Percentiles rank a stretch among this genome's conserved stretches.
Conservation (phyloP, 2,888 invertebrate genomes). For the Allolobophora icterica region DNA sequence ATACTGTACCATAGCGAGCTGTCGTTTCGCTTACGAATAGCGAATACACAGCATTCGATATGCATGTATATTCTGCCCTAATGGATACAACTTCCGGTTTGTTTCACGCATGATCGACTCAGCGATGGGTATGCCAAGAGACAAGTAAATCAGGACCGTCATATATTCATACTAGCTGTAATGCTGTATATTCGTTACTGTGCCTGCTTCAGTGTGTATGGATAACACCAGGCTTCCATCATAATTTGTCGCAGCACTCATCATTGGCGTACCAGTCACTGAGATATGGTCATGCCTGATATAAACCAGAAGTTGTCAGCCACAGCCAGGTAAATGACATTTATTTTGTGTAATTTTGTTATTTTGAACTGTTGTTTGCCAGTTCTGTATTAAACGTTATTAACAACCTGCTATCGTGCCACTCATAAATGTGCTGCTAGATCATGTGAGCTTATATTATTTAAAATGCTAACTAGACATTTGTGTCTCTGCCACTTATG, state of each 20-base stretch:
- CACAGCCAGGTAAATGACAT: slow-evolving; percentile 17
- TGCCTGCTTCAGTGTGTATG: slow-evolving; percentile 5
- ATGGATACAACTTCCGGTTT: slow-evolving; percentile 17
- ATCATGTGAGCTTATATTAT: neutral
- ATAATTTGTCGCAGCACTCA: neutral
- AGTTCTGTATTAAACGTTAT: neutral
- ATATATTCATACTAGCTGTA: neutral
- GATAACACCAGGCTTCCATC: slow-evolving; percentile 17
- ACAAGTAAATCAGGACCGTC: neutral
- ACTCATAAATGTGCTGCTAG: neutral
- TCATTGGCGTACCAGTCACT: neutral
- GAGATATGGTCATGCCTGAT: slow-evolving; percentile 17
- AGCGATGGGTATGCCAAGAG: slow-evolving; percentile 17
- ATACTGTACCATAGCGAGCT: neutral
- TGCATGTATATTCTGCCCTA: neutral
- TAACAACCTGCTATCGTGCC: neutral
- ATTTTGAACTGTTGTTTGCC: neutral
- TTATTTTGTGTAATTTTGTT: neutral
- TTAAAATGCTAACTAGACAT: neutral
- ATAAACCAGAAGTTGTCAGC: slow-evolving; percentile 2
- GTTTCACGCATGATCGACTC: slow-evolving; percentile 17
- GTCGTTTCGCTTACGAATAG: slow-evolving; percentile 5
- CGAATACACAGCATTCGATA: neutral
- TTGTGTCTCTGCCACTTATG: neutral
- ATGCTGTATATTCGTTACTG: neutral